Base-by-base conservation (phyloP, 2,113 vertebrate species). In the Calypte anna region DNA sequence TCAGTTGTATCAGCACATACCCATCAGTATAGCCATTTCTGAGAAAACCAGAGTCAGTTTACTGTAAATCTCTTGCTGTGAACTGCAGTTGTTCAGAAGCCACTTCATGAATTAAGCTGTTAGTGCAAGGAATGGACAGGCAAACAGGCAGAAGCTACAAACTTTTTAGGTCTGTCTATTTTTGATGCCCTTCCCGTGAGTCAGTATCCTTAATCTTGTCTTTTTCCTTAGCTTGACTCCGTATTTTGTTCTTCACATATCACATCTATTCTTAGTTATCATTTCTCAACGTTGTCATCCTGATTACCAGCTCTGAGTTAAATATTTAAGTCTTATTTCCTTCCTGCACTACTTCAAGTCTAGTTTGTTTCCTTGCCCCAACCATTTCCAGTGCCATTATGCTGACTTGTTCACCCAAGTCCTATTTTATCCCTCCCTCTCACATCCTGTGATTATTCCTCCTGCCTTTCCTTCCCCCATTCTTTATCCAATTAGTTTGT, bases 331-430 rank as follows among this genome's bases (percentile, higher is more conserved):
- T 74, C 51, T 74, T 81, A 25, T 28, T 96, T 95, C 79, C 79
- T 93, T 93, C 70, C 79, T 86, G 23, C 51, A 22, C 30, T 64
- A 1, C 30, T 76, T 86, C 58, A 88, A 28, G 86, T 82, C 88
- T 90, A 30, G 75, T 80, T 92, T 88, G 22, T 67, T 96, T 96
- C 83, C 83, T 86, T 92, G 48, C 38, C n/a, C 10, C 44, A 72
- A 2, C 10, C 14, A n/a, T 75, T 43, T 84, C 62, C 58, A 58
- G 33, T 72, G 33, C 38, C 62, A 93, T 90, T 57, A 31, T 76
- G 66, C 19, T 74, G 62, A 59, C 50, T 73, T 72, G 3, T 68
- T 88, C 44, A 28, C 40, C 63, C 55, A 68, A 24, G 72, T 77
- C 40, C 36, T 30, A 31, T 24, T 70, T 88, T 36, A 66, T 68